Base-by-base conservation (phyloP, 2,797 vertebrate genomes). In the Acrossocheilus wenchowensis region DNA sequence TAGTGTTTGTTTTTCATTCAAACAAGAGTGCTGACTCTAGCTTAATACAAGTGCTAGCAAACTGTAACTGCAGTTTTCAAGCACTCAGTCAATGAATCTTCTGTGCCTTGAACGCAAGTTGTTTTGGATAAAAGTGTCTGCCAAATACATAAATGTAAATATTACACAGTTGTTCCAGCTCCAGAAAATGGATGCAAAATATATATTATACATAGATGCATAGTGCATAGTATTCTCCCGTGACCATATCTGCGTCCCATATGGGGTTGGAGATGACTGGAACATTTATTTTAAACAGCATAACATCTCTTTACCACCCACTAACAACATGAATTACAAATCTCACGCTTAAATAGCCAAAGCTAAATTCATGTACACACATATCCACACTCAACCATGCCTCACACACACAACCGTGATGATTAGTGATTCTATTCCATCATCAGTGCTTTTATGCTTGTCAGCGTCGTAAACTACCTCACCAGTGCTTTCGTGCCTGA, bases 361-460 rank as follows among this genome's bases (percentile, higher is more conserved):
- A 48, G 45, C 43, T 74, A 15, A 75, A 66, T 54, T 68, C 12
- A 41, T 4, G n/a, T 34, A 30, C 4, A 60, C 52, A 30, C 52
- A 30, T 50, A 74, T 87, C 9, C 69, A 21, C 73, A 62, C 54
- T 57, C 78, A 62, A 26, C 48, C 41, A 4, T 5, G 1, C 41
- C 23, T 62, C 52, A 83, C 43, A 30, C 69, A 79, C 78, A 68
- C 57, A 57, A 30, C 12, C 23, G 6, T 82, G 17, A 85, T 82
- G 78, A 84, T 89, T 88, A 84, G 43, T 15, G 14, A 86, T 79
- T 88, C 41, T 80, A 34, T 85, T 82, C 68, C 74, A 82, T 88
- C 74, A 82, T 79, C 73, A 85, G 50, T 7, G 9, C 43, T 83
- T 87, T 90, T 82, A 84, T 80, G 74, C 50, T 14, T 87, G 85